Evolutionary conservation across 2,113 vertebrate species (phyloP).

Genomic region (Oenanthe melanoleuca): DNA sequence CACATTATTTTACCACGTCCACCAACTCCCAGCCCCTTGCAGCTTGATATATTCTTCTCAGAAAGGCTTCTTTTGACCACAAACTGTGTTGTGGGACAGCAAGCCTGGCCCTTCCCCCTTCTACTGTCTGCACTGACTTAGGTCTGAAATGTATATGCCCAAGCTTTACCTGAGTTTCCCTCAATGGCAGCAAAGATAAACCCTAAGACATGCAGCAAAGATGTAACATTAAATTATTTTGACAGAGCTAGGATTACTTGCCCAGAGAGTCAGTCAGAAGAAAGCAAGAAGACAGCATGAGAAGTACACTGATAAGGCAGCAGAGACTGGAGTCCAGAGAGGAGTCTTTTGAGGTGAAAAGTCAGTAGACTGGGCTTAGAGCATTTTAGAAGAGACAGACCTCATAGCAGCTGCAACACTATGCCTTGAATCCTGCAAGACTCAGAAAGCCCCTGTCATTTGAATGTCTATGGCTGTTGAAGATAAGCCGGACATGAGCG

Average conservation of each 20-base stretch:
- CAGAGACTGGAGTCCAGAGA: not conserved
- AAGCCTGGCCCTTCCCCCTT: not conserved
- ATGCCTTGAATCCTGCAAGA: not conserved
- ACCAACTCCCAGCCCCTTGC: not conserved
- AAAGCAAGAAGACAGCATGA: not conserved
- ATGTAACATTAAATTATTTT: slow-evolving; percentile 35
- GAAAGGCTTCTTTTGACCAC: not conserved
- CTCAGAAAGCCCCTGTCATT: not conserved
- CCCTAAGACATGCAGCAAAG: not conserved
- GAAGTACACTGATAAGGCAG: not conserved
- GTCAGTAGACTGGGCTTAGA: not conserved
- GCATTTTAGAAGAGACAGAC: not conserved
- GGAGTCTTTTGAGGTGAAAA: not conserved
- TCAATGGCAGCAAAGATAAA: slow-evolving; percentile 16
- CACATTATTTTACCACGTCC: not conserved
- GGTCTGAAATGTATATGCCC: not conserved
- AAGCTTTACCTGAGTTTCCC: not conserved
- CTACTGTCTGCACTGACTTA: not conserved
- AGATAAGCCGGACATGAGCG: not conserved
- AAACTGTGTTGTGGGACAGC: not conserved
- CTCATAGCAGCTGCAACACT: not conserved
- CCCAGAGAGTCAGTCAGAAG: not conserved
- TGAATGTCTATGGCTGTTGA: not conserved
- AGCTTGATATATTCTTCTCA: not conserved
- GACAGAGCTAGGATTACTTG: slow-evolving; percentile 19